Evolutionary conservation across 2,113 vertebrate species (phyloP).

Genomic region (Sus scrofa): DNA sequence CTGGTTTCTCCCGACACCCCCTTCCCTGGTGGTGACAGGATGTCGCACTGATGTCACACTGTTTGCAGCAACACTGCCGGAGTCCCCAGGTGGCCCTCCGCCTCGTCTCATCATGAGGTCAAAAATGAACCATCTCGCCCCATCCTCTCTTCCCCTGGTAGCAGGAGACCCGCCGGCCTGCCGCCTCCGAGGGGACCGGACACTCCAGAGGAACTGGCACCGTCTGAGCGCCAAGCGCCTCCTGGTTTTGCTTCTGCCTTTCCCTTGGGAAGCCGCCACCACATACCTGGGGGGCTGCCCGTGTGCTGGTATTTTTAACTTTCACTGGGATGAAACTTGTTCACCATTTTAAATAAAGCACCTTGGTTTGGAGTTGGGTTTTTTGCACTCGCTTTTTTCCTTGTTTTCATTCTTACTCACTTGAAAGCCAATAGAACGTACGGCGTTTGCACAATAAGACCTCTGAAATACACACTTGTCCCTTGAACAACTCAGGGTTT

Average conservation of each 20-base stretch:
- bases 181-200: neutral
- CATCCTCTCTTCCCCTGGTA: neutral
- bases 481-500: neutral
- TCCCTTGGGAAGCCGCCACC: neutral
- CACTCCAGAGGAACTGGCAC: neutral
- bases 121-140: neutral
- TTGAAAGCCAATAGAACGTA: neutral
- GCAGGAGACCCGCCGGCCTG: neutral
- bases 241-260: neutral
- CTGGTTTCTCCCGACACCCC: neutral
- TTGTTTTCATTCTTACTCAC: neutral
- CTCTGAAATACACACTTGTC: neutral
- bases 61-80: neutral
- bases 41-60: neutral
- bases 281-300: neutral
- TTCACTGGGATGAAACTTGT: slow-evolving; percentile 29
- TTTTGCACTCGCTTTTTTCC: neutral
- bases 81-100: neutral
- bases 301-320: slow-evolving; percentile 23
- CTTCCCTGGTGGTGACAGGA: neutral
- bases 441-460: neutral
- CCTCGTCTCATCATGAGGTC: neutral
- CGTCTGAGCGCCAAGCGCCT: neutral
- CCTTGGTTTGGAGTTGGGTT: slow-evolving; percentile 40
- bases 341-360: slow-evolving; percentile 77